phyloP scores from a whole-genome alignment of 2,113 vertebrate genomes.

The Centropus unirufus region DNA sequence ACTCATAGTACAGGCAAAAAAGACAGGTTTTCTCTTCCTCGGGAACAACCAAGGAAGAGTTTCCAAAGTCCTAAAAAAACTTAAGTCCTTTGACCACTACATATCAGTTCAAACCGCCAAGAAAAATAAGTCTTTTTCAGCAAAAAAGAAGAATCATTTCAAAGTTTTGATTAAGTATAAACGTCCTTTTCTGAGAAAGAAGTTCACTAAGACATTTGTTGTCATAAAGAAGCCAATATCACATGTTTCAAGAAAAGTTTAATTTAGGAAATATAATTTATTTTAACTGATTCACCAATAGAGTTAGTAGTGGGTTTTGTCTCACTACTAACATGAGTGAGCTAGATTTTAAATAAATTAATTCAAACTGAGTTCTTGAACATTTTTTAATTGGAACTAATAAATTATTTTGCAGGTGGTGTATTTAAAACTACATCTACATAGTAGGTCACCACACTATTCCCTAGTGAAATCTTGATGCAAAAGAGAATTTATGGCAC shows the following conservation, averaged over 20 bases:
- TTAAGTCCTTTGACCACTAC: not conserved
- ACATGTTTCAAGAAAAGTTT: not conserved
- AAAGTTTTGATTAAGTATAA: not conserved
- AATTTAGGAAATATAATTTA: not conserved
- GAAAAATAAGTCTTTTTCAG: not conserved
- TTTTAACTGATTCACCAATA: not conserved
- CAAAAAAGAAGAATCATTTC: not conserved
- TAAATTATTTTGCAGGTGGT: not conserved
- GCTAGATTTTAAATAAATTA: not conserved
- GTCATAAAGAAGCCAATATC: not conserved
- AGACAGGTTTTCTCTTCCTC: not conserved
- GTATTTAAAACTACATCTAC: not conserved
- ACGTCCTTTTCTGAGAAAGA: not conserved
- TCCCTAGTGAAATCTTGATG: not conserved
- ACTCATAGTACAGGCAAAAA: not conserved
- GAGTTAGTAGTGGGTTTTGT: not conserved
- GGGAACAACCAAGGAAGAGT: not conserved
- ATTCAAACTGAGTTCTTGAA: not conserved
- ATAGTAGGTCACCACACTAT: not conserved
- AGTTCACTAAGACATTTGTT: not conserved
- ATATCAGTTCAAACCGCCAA: not conserved
- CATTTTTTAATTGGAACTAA: not conserved
- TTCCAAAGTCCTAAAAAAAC: constrained; percentile 10
- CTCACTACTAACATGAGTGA: not conserved
- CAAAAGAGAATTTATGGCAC: not conserved